Conservation (phyloP, 2,113 vertebrate genomes). For the Mormyrus iriodes region DNA sequence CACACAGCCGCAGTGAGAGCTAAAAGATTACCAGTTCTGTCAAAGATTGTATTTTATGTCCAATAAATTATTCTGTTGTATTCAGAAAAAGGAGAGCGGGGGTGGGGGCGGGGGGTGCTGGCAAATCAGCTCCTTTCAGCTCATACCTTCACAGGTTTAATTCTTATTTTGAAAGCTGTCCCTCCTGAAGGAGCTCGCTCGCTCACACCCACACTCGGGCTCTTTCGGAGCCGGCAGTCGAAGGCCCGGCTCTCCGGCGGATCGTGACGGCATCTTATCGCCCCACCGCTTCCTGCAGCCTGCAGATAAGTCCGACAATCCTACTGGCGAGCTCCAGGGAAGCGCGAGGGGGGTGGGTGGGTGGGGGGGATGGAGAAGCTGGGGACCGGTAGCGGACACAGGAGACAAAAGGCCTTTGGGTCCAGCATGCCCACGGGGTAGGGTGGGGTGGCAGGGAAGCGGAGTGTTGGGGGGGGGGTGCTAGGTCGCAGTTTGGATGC, state of each 20-base stretch:
- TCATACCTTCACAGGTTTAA: slow-evolving; percentile 11
- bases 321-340: background rate
- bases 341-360: no score
- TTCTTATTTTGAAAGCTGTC: background rate
- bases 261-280: slow-evolving; percentile 23
- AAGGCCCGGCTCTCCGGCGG: background rate
- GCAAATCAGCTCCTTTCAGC: background rate
- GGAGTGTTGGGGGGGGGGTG: slow-evolving; percentile 27
- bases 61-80: slow-evolving; percentile 13
- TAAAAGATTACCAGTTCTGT: slow-evolving; percentile 10
- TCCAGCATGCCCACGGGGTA: slow-evolving; percentile 34
- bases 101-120: no score
- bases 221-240: background rate
- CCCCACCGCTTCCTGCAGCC: slow-evolving; percentile 26
- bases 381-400: background rate
- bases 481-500: slow-evolving; percentile 47
- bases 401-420: slow-evolving; percentile 10
- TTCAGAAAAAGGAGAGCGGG: background rate
- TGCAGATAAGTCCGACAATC: slow-evolving; percentile 25
- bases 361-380: background rate
- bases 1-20: background rate
- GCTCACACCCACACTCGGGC: slow-evolving; percentile 39
- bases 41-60: slow-evolving; percentile 10
- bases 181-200: slow-evolving; percentile 23
- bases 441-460: background rate